Conservation (phyloP, 2,113 vertebrate genomes). For the Sceloporus tristichus region DNA sequence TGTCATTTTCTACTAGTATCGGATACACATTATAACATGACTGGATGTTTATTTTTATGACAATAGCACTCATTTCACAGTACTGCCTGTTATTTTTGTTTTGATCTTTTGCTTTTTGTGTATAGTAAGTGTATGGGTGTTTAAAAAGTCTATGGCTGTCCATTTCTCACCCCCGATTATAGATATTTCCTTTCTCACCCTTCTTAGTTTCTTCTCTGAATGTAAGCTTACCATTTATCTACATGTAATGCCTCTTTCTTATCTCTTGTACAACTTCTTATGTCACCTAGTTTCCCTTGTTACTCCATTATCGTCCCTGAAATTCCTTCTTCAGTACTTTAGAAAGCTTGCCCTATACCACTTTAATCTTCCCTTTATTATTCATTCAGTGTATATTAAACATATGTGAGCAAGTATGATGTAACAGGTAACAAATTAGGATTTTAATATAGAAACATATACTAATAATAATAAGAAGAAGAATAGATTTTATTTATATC, state of each 20-base stretch:
- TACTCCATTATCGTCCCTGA: not conserved
- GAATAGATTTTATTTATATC: too few relatives aligned
- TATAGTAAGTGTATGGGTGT: not conserved
- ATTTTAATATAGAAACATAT: not conserved
- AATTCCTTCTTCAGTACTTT: not conserved
- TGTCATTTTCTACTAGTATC: constrained; percentile 31
- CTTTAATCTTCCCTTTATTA: not conserved
- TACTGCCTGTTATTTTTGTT: not conserved
- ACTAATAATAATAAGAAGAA: too few relatives aligned
- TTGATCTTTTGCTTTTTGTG: not conserved
- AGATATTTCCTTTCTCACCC: not conserved
- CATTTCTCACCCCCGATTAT: not conserved
- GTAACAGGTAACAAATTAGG: not conserved
- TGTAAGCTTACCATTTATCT: not conserved
- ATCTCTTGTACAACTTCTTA: not conserved
- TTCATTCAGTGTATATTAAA: not conserved
- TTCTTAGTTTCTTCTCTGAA: not conserved
- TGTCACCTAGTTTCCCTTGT: not conserved
- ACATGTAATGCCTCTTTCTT: not conserved
- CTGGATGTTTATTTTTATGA: not conserved
- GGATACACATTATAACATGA: constrained; percentile 2
- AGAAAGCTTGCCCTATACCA: not conserved
- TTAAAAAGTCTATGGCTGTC: not conserved
- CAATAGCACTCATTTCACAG: not conserved
- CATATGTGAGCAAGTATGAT: not conserved